Percentiles rank a stretch among this genome's conserved stretches.
phyloP scores from a whole-genome alignment of 2,113 vertebrate genomes.

The Lepus americanus region DNA sequence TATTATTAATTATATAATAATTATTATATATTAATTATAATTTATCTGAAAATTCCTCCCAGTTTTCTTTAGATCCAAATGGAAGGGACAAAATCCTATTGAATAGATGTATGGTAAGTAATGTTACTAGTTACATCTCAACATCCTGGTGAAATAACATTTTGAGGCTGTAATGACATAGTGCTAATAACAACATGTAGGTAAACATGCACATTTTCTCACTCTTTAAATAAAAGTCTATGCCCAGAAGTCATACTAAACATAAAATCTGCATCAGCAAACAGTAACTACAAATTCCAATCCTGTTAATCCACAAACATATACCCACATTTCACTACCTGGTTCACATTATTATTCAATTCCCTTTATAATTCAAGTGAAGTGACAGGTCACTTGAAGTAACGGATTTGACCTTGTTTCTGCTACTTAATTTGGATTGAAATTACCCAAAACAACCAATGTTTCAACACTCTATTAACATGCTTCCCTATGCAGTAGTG shows the following conservation, averaged over 20 bases:
- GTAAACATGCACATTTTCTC: neutral
- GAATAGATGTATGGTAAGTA: neutral
- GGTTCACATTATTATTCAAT: neutral
- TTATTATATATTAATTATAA: neutral
- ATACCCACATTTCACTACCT: neutral
- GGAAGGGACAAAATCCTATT: neutral
- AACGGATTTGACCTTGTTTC: slow-evolving; percentile 27
- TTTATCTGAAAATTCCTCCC: neutral
- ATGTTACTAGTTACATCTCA: neutral
- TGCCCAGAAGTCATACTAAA: neutral
- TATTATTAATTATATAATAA: neutral
- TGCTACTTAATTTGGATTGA: slow-evolving; percentile 35
- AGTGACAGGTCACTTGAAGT: slow-evolving; percentile 5
- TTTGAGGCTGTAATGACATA: neutral
- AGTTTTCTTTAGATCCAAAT: neutral
- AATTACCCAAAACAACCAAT: neutral
- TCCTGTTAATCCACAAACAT: neutral
- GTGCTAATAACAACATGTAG: neutral
- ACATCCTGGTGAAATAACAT: neutral
- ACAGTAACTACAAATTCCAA: neutral
- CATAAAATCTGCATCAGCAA: neutral
- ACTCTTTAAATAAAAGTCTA: slow-evolving; percentile 5
- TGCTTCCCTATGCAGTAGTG: fast-evolving
- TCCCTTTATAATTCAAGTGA: slow-evolving; percentile 34
- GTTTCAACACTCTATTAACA: neutral